phyloP scores from a whole-genome alignment of 2,888 invertebrate genomes.

The Pardosa pseudoannulata region DNA sequence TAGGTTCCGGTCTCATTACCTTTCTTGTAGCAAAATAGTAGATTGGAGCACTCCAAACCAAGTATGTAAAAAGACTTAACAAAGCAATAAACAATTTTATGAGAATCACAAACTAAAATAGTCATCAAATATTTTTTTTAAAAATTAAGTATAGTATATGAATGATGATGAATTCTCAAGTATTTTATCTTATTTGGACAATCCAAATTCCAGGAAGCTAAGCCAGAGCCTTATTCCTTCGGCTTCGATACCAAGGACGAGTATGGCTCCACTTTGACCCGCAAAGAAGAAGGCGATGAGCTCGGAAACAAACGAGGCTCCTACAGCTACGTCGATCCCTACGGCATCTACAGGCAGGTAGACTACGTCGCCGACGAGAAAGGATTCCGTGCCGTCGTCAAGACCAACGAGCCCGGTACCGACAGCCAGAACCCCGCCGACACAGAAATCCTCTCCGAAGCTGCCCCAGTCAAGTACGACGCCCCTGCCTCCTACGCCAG shows the following conservation, averaged over 20 bases:
- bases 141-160: too few species aligned
- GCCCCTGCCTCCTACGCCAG: not conserved
- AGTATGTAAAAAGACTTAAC: too few species aligned
- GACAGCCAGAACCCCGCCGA: slow-evolving; percentile 61
- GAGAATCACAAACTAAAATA: too few species aligned
- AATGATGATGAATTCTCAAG: not conserved
- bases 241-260: slow-evolving; percentile 73
- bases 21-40: too few species aligned
- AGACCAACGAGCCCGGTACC: slow-evolving; percentile 74
- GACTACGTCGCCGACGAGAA: slow-evolving; percentile 72
- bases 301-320: slow-evolving; percentile 73
- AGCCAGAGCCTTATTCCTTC: slow-evolving; percentile 73
- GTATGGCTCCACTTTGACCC: slow-evolving; percentile 55
- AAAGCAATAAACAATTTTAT: too few species aligned
- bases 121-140: too few species aligned
- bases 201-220: slow-evolving; percentile 47
- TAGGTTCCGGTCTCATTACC: too few species aligned
- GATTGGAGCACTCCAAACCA: too few species aligned
- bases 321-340: slow-evolving; percentile 72
- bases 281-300: slow-evolving; percentile 72
- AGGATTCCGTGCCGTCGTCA: slow-evolving; percentile 72
- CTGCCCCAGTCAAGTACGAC: slow-evolving; percentile 42
- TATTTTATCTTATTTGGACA: not conserved
- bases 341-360: slow-evolving; percentile 73
- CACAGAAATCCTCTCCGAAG: slow-evolving; percentile 46